phyloP scores from a whole-genome alignment of 2,113 vertebrate genomes.

The Chionodraco myersi region DNA sequence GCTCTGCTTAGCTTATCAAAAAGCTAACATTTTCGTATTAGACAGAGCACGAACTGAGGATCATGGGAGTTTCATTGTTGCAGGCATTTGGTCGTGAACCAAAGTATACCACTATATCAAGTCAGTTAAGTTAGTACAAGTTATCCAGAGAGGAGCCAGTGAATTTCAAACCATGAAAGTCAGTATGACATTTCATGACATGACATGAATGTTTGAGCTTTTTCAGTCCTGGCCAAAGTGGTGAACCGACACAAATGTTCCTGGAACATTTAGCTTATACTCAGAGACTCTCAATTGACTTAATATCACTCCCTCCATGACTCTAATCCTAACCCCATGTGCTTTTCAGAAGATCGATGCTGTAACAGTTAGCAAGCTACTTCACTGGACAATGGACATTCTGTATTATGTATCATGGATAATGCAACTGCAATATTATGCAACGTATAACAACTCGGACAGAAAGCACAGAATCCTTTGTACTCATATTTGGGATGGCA shows the following conservation, averaged over 20 bases:
- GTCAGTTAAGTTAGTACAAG: too few relatives aligned
- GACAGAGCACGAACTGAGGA: too few relatives aligned
- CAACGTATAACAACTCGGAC: background rate
- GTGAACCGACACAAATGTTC: too few relatives aligned
- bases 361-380: constrained; percentile 4
- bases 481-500: too few relatives aligned
- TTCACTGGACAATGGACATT: constrained; percentile 6
- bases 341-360: background rate
- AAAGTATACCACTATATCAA: too few relatives aligned
- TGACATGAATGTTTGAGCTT: background rate
- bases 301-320: background rate
- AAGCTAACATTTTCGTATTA: too few relatives aligned
- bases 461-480: too few relatives aligned
- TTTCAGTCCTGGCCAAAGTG: background rate
- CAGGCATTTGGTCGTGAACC: too few relatives aligned
- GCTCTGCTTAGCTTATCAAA: too few relatives aligned
- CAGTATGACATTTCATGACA: background rate
- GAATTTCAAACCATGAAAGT: too few relatives aligned
- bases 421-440: constrained; percentile 25
- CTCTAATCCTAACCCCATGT: background rate
- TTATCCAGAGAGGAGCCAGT: too few relatives aligned
- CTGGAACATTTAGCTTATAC: background rate
- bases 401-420: constrained; percentile 10
- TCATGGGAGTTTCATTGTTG: too few relatives aligned
- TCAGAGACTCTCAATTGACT: background rate